These are phyloP conservation scores for Ciconia nigra DNA, from an alignment of 2,797 vertebrate species.

Conservation along the genomic window DNA sequence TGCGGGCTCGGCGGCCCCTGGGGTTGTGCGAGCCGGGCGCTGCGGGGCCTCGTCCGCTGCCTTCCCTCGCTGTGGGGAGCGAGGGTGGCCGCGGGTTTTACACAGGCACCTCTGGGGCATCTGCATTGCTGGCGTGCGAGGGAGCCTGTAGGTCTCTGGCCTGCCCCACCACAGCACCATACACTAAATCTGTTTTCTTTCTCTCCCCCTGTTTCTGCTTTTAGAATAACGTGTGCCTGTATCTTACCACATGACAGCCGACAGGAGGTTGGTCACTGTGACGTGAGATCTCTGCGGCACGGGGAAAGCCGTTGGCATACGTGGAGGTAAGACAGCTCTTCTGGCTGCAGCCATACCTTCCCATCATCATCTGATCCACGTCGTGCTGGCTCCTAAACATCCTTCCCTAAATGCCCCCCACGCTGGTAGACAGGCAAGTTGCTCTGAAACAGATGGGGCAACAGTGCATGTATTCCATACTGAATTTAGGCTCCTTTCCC, in stretches of 20 bases:
- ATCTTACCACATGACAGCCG: rapidly evolving
- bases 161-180: rapidly evolving
- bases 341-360: not conserved
- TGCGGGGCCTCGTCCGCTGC: not conserved
- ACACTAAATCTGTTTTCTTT: not conserved
- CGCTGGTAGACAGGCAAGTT: not conserved
- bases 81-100: too few species aligned
- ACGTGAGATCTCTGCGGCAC: rapidly evolving
- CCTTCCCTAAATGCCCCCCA: rapidly evolving
- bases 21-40: not conserved
- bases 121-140: not conserved
- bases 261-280: rapidly evolving
- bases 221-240: rapidly evolving
- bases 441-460: not conserved
- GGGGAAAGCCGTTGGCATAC: rapidly evolving
- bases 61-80: too few species aligned
- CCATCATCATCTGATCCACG: rapidly evolving
- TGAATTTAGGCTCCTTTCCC: not conserved
- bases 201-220: not conserved
- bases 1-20: not conserved
- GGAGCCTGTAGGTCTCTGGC: not conserved
- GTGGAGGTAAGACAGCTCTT: not conserved
- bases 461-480: rapidly evolving
- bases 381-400: not conserved
- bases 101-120: too few species aligned